A percentile compares a stretch with the other conserved stretches of the same genome.
These are phyloP conservation scores for Antechinus stuartii DNA, from an alignment of 2,113 vertebrate genomes.

Conservation along the genomic window DNA sequence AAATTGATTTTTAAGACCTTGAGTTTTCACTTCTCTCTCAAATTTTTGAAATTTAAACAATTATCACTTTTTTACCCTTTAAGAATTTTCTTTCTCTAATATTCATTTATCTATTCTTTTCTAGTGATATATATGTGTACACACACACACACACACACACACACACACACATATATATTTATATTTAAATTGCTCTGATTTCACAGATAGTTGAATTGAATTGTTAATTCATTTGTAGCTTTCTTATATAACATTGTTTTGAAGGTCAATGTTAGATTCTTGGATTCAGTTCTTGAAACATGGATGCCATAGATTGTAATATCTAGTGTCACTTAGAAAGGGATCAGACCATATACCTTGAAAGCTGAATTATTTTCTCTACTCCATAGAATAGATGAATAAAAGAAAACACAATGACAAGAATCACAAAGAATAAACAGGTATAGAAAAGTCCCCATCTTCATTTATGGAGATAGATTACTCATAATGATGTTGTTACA, in stretches of 20 bases:
- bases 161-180: no score
- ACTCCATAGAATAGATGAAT: neutral
- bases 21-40: neutral
- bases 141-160: no score
- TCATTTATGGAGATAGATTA: neutral
- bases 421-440: neutral
- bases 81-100: neutral
- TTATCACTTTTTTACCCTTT: neutral
- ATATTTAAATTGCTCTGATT: neutral
- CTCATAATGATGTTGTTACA: neutral
- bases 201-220: neutral
- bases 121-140: neutral
- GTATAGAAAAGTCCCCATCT: neutral
- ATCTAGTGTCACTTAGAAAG: neutral
- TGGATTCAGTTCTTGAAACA: neutral
- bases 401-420: neutral
- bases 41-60: neutral
- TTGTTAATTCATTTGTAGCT: neutral
- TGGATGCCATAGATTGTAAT: neutral
- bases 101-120: neutral
- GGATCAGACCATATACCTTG: neutral
- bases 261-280: neutral
- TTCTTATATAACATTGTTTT: neutral
- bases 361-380: neutral
- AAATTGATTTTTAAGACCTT: neutral